phyloP scores from a whole-genome alignment of 1,140 invertebrate species.

The Rhagoletis zephyria region DNA sequence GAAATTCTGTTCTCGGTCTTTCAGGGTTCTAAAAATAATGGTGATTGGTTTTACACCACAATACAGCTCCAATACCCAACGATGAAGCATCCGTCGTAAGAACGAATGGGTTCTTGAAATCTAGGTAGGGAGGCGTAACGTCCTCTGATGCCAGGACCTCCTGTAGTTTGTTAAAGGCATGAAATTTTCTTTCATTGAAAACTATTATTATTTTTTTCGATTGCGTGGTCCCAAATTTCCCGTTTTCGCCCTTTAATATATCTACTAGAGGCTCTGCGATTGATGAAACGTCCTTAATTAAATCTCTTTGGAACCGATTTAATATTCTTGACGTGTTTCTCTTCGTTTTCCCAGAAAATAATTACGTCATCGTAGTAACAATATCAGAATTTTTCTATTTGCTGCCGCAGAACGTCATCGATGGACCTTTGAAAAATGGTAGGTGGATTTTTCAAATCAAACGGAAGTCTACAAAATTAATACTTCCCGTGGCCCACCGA shows the following conservation, averaged over 20 bases:
- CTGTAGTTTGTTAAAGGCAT: conserved; percentile 21
- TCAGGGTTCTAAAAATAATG: conserved; percentile 36
- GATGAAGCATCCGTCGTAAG: conserved; percentile 65
- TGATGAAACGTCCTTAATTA: not conserved
- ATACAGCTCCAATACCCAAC: conserved; percentile 64
- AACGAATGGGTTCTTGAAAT: conserved; percentile 67
- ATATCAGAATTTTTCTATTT: conserved; percentile 29
- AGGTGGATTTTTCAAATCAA: conserved; percentile 60
- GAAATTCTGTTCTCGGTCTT: conserved; percentile 13
- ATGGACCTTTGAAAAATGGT: conserved; percentile 51
- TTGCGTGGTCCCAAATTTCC: not conserved
- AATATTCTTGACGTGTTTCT: not conserved
- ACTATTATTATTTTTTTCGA: not conserved
- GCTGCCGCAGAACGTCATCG: conserved; percentile 2
- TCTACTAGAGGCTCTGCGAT: not conserved
- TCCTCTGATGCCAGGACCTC: not conserved
- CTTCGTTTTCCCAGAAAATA: not conserved
- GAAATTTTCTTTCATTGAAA: not conserved
- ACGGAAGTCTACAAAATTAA: conserved; percentile 62
- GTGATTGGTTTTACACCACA: conserved; percentile 56
- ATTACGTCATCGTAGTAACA: conserved; percentile 38
- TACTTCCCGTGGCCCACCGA: conserved; percentile 45
- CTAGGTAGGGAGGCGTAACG: conserved; percentile 68
- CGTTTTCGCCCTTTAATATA: not conserved
- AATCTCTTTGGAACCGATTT: not conserved